Evolutionary conservation across 2,113 vertebrate genomes (phyloP).

Genomic region (Condylura cristata): DNA sequence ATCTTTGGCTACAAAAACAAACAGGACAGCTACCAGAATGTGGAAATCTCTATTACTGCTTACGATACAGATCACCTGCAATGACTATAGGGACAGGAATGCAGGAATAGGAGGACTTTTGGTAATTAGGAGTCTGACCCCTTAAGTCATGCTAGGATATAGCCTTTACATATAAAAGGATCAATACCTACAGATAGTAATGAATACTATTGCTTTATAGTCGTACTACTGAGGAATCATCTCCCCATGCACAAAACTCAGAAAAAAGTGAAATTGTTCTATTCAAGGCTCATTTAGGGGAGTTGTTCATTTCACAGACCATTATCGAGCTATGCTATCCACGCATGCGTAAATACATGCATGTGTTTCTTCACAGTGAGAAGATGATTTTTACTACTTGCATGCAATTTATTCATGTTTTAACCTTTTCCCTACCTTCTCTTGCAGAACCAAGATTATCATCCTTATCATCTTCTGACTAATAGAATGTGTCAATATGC

Average conservation of each 20-base stretch:
- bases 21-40: not conserved
- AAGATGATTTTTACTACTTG: not conserved
- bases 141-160: not conserved
- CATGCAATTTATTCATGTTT: not conserved
- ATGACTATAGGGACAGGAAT: not conserved
- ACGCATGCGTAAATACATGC: not conserved
- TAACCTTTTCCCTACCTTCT: conserved; percentile 30
- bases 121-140: not conserved
- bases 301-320: not conserved
- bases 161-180: not conserved
- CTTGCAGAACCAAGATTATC: not conserved
- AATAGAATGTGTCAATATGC: not conserved
- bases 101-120: not conserved
- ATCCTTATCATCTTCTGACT: not conserved
- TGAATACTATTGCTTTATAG: not conserved
- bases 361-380: not conserved
- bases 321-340: not conserved
- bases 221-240: not conserved
- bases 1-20: conserved; percentile 11
- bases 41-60: not conserved
- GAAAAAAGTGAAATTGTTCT: not conserved
- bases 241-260: not conserved
- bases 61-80: not conserved
- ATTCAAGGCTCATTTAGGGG: not conserved
- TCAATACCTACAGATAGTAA: not conserved